Conservation (phyloP, 2,888 invertebrate genomes). For the Harmothoe impar region DNA sequence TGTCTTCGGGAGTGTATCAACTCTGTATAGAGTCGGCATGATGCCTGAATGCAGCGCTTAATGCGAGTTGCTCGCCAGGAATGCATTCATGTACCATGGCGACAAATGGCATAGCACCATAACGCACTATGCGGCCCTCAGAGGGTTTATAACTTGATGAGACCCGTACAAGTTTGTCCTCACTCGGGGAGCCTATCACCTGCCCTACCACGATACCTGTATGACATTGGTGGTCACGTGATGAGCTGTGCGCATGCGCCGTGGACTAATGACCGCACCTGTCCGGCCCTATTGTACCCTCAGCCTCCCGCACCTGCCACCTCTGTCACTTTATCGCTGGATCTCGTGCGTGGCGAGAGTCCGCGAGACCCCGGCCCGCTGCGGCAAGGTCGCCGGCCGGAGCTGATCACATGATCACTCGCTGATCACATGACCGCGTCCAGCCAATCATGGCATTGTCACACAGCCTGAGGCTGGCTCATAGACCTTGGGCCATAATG, state of each 20-base stretch:
- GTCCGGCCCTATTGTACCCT: conserved; percentile 53
- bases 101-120: too few species aligned
- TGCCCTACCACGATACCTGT: conserved; percentile 15
- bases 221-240: conserved; percentile 18
- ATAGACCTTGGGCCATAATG: conserved; percentile 37
- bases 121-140: too few species aligned
- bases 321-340: conserved; percentile 57
- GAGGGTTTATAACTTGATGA: not conserved
- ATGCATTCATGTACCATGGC: too few species aligned
- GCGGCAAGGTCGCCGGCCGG: conserved; percentile 48
- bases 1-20: too few species aligned
- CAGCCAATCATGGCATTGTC: conserved; percentile 61
- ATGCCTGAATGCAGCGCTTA: too few species aligned
- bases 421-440: conserved; percentile 55
- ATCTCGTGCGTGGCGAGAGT: conserved; percentile 54
- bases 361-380: conserved; percentile 8
- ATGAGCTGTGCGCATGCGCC: not conserved
- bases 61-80: too few species aligned
- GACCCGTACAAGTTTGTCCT: conserved; percentile 38
- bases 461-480: conserved; percentile 49
- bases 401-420: conserved; percentile 53
- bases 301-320: conserved; percentile 55
- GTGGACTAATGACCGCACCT: conserved; percentile 52
- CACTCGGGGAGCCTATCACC: not conserved
- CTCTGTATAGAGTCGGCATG: too few species aligned